Conservation (phyloP, 1,140 invertebrate genomes). For the Sminthurides bifidus region DNA sequence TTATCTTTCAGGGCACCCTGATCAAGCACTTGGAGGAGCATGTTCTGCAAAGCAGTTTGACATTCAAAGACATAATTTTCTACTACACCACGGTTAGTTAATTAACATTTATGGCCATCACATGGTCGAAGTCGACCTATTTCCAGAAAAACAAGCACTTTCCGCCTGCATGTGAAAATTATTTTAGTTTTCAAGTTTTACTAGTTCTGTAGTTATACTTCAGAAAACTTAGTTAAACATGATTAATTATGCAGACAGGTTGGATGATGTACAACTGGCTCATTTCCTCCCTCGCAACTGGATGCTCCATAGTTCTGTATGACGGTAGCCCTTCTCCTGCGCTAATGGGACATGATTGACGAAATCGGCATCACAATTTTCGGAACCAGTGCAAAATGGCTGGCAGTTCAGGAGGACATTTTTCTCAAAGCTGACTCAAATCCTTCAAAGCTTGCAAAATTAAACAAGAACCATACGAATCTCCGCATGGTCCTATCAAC, state of each 20-base stretch:
- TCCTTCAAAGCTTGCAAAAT: constrained; percentile 18
- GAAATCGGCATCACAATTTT: constrained; percentile 44
- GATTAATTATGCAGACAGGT: constrained; percentile 37
- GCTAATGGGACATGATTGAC: constrained; percentile 46
- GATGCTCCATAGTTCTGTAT: constrained; percentile 46
- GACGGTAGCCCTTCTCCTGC: constrained; percentile 47
- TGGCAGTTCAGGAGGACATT: constrained; percentile 42
- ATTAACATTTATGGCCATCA: neutral
- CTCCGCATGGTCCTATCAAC: constrained; percentile 46
- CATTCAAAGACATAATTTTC: constrained; percentile 42
- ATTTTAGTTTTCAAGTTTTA: neutral
- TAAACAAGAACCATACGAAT: constrained; percentile 39
- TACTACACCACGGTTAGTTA: constrained; percentile 49
- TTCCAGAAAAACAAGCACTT: too few relatives aligned
- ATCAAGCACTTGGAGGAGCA: constrained; percentile 50
- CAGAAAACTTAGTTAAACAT: neutral
- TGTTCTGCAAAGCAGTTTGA: constrained; percentile 43
- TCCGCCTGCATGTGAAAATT: neutral
- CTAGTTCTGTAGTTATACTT: neutral
- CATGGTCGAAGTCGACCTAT: too few relatives aligned
- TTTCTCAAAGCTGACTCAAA: constrained; percentile 15
- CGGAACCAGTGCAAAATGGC: constrained; percentile 48
- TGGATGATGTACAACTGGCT: constrained; percentile 59
- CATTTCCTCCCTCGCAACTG: constrained; percentile 37
- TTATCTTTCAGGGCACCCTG: constrained; percentile 43